phyloP scores from a whole-genome alignment of 1,140 invertebrate genomes.

The Drosophila elegans region DNA sequence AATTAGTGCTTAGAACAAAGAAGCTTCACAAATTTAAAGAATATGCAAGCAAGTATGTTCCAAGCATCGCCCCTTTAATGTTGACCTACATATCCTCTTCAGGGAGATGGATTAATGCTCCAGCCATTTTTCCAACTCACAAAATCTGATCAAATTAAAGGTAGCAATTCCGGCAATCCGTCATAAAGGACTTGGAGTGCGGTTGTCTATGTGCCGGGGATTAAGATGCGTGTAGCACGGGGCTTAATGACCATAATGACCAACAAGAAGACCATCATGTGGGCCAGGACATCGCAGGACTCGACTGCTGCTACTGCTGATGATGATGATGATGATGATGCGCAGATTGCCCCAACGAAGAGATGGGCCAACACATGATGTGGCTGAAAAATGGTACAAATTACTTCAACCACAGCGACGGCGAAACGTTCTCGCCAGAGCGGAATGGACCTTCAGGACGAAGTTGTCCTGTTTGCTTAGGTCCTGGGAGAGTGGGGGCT shows the following conservation, averaged over 20 bases:
- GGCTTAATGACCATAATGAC: conserved; percentile 81
- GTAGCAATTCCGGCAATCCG: conserved; percentile 57
- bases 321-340: conserved; percentile 65
- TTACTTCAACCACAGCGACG: conserved; percentile 62
- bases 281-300: conserved; percentile 52
- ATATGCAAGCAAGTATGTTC: background rate
- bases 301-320: conserved; percentile 41
- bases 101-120: conserved; percentile 31
- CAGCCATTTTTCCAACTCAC: conserved; percentile 47
- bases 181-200: conserved; percentile 62
- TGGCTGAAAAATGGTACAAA: conserved; percentile 82
- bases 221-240: conserved; percentile 61
- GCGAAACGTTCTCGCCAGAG: conserved; percentile 46
- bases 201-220: conserved; percentile 60
- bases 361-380: conserved; percentile 72
- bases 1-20: conserved; percentile 54
- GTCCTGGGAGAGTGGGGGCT: conserved; percentile 23
- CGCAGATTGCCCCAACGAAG: conserved; percentile 43
- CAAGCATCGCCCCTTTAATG: conserved; percentile 14
- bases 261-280: conserved; percentile 62
- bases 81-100: conserved; percentile 17
- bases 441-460: conserved; percentile 51
- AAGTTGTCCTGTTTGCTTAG: conserved; percentile 67
- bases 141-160: conserved; percentile 78
- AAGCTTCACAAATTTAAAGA: conserved; percentile 35